A percentile compares a stretch with the other conserved stretches of the same genome.
These are phyloP conservation scores for Trididemnum miniatum DNA, from an alignment of 23 tunicate genomes.

Conservation along the genomic window DNA sequence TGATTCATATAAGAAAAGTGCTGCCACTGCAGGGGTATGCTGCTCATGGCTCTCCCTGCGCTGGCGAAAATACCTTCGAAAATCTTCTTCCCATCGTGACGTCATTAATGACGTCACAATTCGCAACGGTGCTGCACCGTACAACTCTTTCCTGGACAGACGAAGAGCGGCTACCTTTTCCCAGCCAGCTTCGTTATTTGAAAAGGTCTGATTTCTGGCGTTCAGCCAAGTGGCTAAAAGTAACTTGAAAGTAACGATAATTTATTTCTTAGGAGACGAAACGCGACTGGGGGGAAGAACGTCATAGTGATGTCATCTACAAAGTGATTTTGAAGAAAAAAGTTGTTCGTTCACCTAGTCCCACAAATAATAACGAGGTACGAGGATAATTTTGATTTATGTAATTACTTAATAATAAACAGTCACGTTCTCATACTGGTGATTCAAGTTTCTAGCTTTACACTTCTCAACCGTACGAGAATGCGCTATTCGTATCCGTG, in stretches of 20 bases:
- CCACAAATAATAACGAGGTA: background rate
- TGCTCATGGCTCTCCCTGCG: background rate
- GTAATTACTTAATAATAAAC: too few relatives aligned
- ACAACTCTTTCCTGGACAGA: background rate
- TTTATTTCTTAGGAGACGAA: slow-evolving; percentile 70
- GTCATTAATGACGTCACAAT: background rate
- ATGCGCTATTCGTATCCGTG: too few relatives aligned
- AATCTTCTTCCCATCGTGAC: background rate
- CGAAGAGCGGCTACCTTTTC: background rate
- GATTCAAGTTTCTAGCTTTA: too few relatives aligned
- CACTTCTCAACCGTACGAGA: too few relatives aligned
- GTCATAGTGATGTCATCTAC: slow-evolving; percentile 79
- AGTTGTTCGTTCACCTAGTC: background rate
- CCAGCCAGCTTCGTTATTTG: background rate
- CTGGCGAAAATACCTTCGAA: background rate
- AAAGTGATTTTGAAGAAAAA: slow-evolving; percentile 49
- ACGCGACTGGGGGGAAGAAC: slow-evolving; percentile 75
- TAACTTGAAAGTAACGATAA: too few relatives aligned
- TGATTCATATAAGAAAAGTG: background rate
- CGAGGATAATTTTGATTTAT: background rate
- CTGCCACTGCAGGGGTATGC: background rate
- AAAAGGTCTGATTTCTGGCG: background rate
- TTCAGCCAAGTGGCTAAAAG: too few relatives aligned
- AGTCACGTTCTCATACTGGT: too few relatives aligned
- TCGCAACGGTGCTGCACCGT: background rate